These are phyloP conservation scores for Catotricha subobsoleta DNA, from an alignment of 2,888 invertebrate species.

Conservation along the genomic window DNA sequence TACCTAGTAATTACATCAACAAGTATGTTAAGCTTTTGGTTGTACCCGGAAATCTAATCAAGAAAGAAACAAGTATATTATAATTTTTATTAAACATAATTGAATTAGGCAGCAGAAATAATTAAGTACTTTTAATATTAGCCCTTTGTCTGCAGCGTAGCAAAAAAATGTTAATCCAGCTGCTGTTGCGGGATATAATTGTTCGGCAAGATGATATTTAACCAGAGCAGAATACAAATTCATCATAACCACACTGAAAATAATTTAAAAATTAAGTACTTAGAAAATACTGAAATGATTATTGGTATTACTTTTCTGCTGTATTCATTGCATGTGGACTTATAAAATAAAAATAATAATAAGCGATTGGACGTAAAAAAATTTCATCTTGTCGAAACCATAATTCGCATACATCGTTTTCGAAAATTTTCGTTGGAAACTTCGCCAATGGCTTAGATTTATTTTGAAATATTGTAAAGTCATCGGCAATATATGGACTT, in stretches of 20 bases:
- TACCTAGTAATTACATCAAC: constrained; percentile 48
- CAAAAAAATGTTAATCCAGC: constrained; percentile 47
- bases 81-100: constrained; percentile 16
- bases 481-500: constrained; percentile 53
- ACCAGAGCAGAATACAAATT: constrained; percentile 40
- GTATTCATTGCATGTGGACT: constrained; percentile 45
- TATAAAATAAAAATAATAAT: constrained; percentile 52
- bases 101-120: background rate
- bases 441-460: constrained; percentile 20
- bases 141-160: constrained; percentile 20
- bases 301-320: constrained; percentile 47
- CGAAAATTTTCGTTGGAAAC: constrained; percentile 40
- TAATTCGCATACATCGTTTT: constrained; percentile 41
- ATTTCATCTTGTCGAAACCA: constrained; percentile 75
- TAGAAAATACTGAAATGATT: too few relatives aligned
- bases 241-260: constrained; percentile 35
- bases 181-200: constrained; percentile 50
- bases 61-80: background rate
- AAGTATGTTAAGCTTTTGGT: constrained; percentile 38
- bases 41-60: constrained; percentile 25
- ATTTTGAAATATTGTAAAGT: constrained; percentile 36
- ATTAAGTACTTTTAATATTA: constrained; percentile 24
- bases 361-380: constrained; percentile 61
- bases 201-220: constrained; percentile 31
- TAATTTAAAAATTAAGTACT: too few relatives aligned